phyloP scores from a whole-genome alignment of 2,797 vertebrate genomes.

The Poecilia wingei region DNA sequence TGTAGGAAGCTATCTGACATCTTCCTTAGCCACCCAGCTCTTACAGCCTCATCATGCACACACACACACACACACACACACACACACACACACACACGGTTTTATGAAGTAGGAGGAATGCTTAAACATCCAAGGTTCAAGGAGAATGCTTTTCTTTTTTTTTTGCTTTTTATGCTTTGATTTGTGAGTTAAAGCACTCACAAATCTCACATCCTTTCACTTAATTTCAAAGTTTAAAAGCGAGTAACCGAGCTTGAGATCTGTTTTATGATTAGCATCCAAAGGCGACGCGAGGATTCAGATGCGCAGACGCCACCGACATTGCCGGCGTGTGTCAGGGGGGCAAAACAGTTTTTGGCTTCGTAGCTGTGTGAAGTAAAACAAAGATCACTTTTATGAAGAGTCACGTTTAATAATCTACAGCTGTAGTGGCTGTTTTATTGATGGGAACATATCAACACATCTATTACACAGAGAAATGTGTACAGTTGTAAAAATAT shows the following conservation, averaged over 20 bases:
- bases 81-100: slow-evolving; percentile 1
- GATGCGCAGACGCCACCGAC: too few relatives aligned
- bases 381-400: background rate
- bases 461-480: background rate
- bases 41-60: slow-evolving; percentile 34
- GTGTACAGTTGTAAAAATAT: background rate
- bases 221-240: background rate
- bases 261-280: background rate
- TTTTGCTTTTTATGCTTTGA: slow-evolving; percentile 1
- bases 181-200: background rate
- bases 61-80: background rate
- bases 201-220: background rate
- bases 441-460: background rate
- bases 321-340: background rate
- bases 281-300: background rate
- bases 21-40: slow-evolving; percentile 49
- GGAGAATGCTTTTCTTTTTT: background rate
- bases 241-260: background rate
- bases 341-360: background rate
- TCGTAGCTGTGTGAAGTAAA: background rate
- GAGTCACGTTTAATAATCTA: background rate
- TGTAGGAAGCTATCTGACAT: slow-evolving; percentile 55
- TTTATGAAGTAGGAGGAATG: background rate
- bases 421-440: background rate
- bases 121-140: background rate